Percentiles rank a stretch among this genome's conserved stretches.
Evolutionary conservation across 2,113 vertebrate species (phyloP).

Genomic region (Pogona vitticeps): DNA sequence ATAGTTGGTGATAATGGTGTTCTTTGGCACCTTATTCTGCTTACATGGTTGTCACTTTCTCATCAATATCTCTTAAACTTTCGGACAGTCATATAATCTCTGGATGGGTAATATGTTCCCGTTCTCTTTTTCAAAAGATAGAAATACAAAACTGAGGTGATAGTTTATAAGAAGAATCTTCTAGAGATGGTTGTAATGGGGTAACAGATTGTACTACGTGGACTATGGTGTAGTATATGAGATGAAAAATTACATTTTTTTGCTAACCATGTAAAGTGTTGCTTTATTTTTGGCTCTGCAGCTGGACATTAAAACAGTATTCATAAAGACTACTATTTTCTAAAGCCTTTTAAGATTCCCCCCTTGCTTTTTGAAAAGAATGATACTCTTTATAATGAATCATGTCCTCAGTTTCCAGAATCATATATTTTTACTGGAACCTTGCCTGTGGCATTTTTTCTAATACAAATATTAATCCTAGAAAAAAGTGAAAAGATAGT

Average conservation of each 20-base stretch:
- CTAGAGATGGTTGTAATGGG: neutral
- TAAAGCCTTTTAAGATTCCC: neutral
- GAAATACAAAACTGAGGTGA: no score
- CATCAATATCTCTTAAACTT: neutral
- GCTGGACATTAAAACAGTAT: neutral
- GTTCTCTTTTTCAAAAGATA: neutral
- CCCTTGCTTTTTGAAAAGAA: neutral
- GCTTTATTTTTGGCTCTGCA: neutral
- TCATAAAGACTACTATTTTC: neutral
- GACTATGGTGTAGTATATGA: neutral
- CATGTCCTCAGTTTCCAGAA: no score
- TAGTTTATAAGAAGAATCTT: neutral
- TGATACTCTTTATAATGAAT: neutral
- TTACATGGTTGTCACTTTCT: neutral
- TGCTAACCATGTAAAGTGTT: neutral
- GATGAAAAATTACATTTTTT: neutral
- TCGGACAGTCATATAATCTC: neutral
- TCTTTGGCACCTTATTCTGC: no score
- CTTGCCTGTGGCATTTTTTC: neutral
- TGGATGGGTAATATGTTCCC: neutral
- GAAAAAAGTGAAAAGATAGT: neutral
- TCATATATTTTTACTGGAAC: neutral
- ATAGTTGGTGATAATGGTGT: no score
- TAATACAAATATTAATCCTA: neutral
- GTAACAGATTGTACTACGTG: neutral